Evolutionary conservation across 2,888 invertebrate species (phyloP).

Genomic region (Tigriopus californicus): DNA sequence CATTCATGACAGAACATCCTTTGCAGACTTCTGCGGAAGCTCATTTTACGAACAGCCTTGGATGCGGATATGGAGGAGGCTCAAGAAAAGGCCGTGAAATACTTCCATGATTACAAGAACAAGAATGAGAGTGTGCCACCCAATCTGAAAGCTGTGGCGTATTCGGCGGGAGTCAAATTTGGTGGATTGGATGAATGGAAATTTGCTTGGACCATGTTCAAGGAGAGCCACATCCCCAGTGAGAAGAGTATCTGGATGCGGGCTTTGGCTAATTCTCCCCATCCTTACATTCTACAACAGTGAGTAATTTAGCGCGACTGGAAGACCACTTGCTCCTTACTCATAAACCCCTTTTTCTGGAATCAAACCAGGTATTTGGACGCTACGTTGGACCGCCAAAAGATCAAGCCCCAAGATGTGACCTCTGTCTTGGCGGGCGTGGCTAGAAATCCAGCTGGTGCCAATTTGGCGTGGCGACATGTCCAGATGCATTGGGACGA

Average conservation of each 20-base stretch:
- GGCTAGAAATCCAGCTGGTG: constrained; percentile 46
- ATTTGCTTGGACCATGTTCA: constrained; percentile 51
- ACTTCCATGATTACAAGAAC: constrained; percentile 52
- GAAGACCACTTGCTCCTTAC: no score
- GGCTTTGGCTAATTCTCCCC: constrained; percentile 47
- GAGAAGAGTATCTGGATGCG: constrained; percentile 49
- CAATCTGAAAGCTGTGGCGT: constrained; percentile 52
- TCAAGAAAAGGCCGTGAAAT: constrained; percentile 43
- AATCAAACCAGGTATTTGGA: constrained; percentile 42
- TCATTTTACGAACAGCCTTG: constrained; percentile 50
- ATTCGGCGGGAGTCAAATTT: constrained; percentile 32
- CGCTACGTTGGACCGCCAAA: constrained; percentile 46
- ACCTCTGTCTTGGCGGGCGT: constrained; percentile 49
- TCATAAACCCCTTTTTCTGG: no score
- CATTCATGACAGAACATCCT: constrained; percentile 5
- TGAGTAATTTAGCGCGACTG: constrained; percentile 24
- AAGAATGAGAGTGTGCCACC: constrained; percentile 44
- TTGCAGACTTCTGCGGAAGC: constrained; percentile 46
- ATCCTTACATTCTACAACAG: constrained; percentile 63
- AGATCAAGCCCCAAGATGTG: constrained; percentile 48
- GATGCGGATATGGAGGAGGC: constrained; percentile 48
- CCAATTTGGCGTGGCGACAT: constrained; percentile 51
- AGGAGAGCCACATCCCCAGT: constrained; percentile 42
- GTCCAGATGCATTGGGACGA: constrained; percentile 47
- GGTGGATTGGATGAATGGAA: constrained; percentile 42